Percentiles rank a stretch among this genome's conserved stretches.
Conservation (phyloP, 2,113 vertebrate genomes). For the Echinops telfairi region DNA sequence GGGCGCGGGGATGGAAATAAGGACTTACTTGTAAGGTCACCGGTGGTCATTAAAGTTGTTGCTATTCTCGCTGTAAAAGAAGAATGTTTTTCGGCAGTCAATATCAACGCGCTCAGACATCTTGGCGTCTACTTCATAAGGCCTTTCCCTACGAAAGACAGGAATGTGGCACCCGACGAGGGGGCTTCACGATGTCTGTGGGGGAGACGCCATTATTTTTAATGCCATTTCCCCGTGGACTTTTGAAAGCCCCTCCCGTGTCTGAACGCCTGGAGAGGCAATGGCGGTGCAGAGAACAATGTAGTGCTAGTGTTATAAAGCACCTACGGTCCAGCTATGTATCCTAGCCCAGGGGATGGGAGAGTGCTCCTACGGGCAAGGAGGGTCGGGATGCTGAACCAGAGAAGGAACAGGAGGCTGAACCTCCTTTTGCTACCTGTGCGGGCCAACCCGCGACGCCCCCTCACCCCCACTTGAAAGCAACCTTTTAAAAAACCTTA, state of each 20-base stretch:
- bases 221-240: too few relatives aligned
- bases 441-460: too few relatives aligned
- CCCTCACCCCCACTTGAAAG: too few relatives aligned
- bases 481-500: background rate
- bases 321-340: background rate
- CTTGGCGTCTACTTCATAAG: background rate
- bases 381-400: too few relatives aligned
- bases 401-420: too few relatives aligned
- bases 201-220: too few relatives aligned
- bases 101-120: background rate
- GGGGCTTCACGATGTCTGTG: too few relatives aligned
- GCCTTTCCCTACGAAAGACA: background rate
- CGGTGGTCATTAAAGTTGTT: slow-evolving; percentile 94
- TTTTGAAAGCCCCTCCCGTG: too few relatives aligned
- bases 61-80: slow-evolving; percentile 93
- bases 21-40: slow-evolving; percentile 92
- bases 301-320: background rate
- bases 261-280: background rate
- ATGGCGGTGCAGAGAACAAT: background rate
- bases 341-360: background rate
- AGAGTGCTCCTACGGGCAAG: background rate
- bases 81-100: slow-evolving; percentile 12
- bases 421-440: background rate
- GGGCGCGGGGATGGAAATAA: too few relatives aligned
- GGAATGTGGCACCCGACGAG: background rate